Evolutionary conservation across 92 coral and sea anemone genomes (phyloP).

Genomic region (Anthopleura xanthogrammica): DNA sequence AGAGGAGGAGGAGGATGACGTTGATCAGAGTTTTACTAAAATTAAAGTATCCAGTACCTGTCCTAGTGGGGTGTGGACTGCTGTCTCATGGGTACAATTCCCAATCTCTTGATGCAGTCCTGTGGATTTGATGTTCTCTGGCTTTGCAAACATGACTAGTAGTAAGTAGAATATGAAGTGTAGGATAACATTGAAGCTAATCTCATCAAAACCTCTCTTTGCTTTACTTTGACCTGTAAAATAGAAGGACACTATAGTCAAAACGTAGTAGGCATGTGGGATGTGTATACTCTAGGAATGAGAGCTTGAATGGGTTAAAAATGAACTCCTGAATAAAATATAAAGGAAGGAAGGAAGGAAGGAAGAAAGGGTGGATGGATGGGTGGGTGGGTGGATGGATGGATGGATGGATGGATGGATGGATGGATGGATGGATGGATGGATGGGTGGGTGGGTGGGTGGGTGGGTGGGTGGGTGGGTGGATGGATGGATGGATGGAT

Average conservation of each 20-base stretch:
- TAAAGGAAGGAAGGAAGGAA: background rate
- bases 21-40: no score
- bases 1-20: no score
- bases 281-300: background rate
- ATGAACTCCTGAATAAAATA: no score
- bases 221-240: conserved; percentile 14
- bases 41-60: conserved; percentile 3
- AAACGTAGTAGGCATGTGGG: background rate
- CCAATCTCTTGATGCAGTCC: conserved; percentile 38
- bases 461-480: background rate
- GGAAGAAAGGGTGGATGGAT: background rate
- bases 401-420: background rate
- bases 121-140: conserved; percentile 15
- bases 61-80: conserved; percentile 42
- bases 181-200: conserved; percentile 27
- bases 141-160: conserved; percentile 32
- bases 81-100: conserved; percentile 27
- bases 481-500: background rate
- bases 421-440: background rate
- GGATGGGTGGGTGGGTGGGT: background rate
- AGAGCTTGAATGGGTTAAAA: no score
- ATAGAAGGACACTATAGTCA: background rate
- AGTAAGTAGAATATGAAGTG: conserved; percentile 25
- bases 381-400: background rate
- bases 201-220: conserved; percentile 17